A percentile compares a stretch with the other conserved stretches of the same genome.
phyloP scores from a whole-genome alignment of 2,113 vertebrate genomes.

The Gymnocephalus cernua region DNA sequence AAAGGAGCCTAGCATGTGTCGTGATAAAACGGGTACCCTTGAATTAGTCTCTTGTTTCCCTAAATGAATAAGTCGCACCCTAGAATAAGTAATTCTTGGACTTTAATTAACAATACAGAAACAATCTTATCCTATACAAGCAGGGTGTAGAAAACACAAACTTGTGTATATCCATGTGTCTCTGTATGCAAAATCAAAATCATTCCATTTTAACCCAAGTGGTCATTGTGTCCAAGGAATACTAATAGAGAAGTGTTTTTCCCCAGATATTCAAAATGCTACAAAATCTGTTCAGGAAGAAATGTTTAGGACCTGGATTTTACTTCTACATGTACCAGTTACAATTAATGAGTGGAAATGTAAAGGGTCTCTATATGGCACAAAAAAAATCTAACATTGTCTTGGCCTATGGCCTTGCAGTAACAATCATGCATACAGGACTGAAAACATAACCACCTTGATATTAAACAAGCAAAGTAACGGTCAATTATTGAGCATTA shows the following conservation, averaged over 20 bases:
- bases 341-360: background rate
- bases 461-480: background rate
- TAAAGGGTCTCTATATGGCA: background rate
- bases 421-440: background rate
- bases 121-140: background rate
- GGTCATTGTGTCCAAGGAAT: background rate
- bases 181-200: background rate
- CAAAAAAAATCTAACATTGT: background rate
- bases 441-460: background rate
- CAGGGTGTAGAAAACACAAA: background rate
- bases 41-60: slow-evolving; percentile 1
- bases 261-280: background rate
- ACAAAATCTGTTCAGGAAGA: background rate
- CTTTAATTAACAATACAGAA: background rate
- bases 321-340: background rate
- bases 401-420: background rate
- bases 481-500: background rate
- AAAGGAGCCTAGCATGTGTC: background rate
- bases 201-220: background rate
- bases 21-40: background rate
- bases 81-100: background rate
- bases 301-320: background rate
- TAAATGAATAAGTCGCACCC: background rate
- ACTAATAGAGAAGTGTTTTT: background rate
- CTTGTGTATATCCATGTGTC: background rate